Base-by-base conservation (phyloP, 2,888 invertebrate species). In the Lutraria lutraria region DNA sequence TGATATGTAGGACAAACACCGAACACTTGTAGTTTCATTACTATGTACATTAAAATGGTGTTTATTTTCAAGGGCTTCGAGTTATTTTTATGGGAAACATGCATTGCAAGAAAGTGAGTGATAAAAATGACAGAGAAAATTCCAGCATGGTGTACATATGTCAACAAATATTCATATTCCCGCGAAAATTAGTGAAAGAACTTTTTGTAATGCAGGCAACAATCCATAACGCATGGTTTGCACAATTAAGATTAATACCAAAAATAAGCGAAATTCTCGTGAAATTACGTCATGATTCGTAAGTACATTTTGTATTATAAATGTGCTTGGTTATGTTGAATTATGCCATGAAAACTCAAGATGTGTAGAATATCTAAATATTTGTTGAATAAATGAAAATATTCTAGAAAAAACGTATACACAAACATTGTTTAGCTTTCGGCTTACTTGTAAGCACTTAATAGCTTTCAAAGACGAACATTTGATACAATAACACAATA, bases 11-110 rank as follows among this genome's bases (percentile, higher is more conserved):
- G 31, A 80, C 29, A 52, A 60, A 13, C 72, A 60, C 53, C 15
- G 56, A 83, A 83, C 87, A 83, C 87, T 88, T 88, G 87, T 79
- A 79, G 21, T 52, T 80, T 83, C 83, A 83, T 88, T 79, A 83
- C 16, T 52, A 63, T 29, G 63, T 56, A 80, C 83, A 88, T 88
- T 85, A 85, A 86, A 85, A 88, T 60, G 72, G 82, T 85, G 85
- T 56, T 87, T 83, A 80, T 83, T 83, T 87, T 83, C 83, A 83
- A 83, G 87, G 83, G 87, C 56, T 31, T 83, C 80, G 52, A 25
- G 52, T 60, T 54, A 54, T n/a, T 60, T 81, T 80, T 79, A 80
- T 85, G 85, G 80, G 60, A 60, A 79, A 79, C 80, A 80, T 34
- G 12, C 76, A 25, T 34, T 52, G 21, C 80, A 53, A 60, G 85